Conservation (phyloP, 2,113 vertebrate genomes). For the Perognathus longimembris region DNA sequence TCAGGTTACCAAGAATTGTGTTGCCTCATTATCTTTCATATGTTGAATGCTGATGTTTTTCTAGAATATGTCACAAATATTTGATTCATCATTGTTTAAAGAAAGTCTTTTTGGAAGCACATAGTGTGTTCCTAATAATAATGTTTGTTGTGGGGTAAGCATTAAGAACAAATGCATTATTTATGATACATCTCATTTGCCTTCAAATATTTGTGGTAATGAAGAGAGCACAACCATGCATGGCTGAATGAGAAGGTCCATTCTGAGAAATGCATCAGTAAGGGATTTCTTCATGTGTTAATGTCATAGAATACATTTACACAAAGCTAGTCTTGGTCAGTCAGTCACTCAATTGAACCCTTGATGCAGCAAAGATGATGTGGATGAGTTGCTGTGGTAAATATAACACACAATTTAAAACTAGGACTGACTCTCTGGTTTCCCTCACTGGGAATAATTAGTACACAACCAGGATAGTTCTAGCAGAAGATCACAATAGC, state of each 20-base stretch:
- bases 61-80: background rate
- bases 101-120: background rate
- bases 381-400: background rate
- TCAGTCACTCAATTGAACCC: background rate
- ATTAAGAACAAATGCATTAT: background rate
- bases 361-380: background rate
- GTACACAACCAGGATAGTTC: no score
- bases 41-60: background rate
- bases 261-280: background rate
- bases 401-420: background rate
- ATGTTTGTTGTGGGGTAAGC: background rate
- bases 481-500: no score
- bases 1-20: background rate
- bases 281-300: background rate
- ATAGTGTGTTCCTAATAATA: background rate
- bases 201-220: background rate
- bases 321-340: background rate
- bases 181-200: conserved; percentile 8
- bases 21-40: background rate
- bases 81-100: background rate
- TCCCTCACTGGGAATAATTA: no score
- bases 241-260: background rate
- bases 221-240: background rate
- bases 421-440: no score
- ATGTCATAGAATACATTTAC: background rate